phyloP scores from a whole-genome alignment of 1,140 invertebrate genomes.

The Musca domestica region DNA sequence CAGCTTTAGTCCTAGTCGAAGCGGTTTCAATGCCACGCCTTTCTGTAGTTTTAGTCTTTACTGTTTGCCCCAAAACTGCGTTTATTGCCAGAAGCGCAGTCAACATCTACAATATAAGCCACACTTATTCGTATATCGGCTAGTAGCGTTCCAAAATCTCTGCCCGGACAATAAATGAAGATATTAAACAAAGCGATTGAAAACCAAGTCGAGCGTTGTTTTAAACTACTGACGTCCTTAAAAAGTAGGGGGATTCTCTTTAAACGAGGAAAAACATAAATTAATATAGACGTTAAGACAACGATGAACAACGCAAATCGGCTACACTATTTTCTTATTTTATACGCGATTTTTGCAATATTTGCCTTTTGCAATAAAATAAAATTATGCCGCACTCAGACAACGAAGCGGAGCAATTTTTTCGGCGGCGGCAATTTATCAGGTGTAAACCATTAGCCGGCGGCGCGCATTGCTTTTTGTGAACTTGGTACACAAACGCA shows the following conservation, averaged over 20 bases:
- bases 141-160: neutral
- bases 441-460: no score
- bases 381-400: constrained; percentile 9
- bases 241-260: no score
- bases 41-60: neutral
- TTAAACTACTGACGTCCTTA: no score
- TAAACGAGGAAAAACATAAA: no score
- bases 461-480: no score
- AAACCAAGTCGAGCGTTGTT: no score
- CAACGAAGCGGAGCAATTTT: no score
- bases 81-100: constrained; percentile 20
- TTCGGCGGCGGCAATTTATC: no score
- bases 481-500: no score
- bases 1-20: neutral
- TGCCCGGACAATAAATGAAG: neutral
- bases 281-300: no score
- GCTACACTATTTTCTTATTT: no score
- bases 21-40: constrained; percentile 9
- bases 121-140: neutral
- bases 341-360: constrained; percentile 6
- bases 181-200: constrained; percentile 5
- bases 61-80: constrained; percentile 7
- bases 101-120: constrained; percentile 24
- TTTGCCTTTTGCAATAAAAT: constrained; percentile 6
- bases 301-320: no score